Evolutionary conservation across 2,888 invertebrate genomes (phyloP), one percentile per base, ranked within the genome.

Genomic region (Nemotelus nigrinus): DNA sequence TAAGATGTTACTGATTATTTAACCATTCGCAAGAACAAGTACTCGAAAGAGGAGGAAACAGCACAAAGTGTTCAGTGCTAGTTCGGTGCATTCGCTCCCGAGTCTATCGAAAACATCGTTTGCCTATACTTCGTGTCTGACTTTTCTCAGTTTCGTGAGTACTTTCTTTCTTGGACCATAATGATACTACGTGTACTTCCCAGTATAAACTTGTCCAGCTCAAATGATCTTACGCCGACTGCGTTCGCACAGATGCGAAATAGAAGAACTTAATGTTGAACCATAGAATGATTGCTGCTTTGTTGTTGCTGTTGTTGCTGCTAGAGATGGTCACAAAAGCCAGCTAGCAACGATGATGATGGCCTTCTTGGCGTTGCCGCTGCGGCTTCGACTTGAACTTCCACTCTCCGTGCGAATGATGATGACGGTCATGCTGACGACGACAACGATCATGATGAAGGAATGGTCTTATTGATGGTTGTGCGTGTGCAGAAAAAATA

Each of bases 401-500:
- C 25, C 74, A 60, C 8, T 8, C 44, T 44, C 45, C 44, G 25
- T 65, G 65, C 8, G 44, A 47, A 70, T 70, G 7, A 72, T 58
- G 71, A 50, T 70, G 8, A 43, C n/a, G 65, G 6, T 55, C 55
- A 4, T 41, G 65, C 3, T 63, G 63, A 63, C 47, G 45, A 47
- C n/a, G 65, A 44, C 47, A 25, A 47, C 25, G 47, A 72, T 45
- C 58, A 77, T 72, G 72, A 64, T 53, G 65, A 57, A 45, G 57
- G 72, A 72, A 72, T 71, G 71, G 63, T 63, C 64, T 72, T 76
- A 77, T 72, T 78, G 78, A 67, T 71, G 58, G 65, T 76, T 65
- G 72, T 78, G 78, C 76, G 78, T 78, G 77, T 78, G 78, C 78
- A 76, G 72, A 74, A 74, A 78, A 78, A 78, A 77, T 76, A 78